Base-by-base conservation (phyloP, 1,140 invertebrate genomes). In the Drosophila trapezifrons region DNA sequence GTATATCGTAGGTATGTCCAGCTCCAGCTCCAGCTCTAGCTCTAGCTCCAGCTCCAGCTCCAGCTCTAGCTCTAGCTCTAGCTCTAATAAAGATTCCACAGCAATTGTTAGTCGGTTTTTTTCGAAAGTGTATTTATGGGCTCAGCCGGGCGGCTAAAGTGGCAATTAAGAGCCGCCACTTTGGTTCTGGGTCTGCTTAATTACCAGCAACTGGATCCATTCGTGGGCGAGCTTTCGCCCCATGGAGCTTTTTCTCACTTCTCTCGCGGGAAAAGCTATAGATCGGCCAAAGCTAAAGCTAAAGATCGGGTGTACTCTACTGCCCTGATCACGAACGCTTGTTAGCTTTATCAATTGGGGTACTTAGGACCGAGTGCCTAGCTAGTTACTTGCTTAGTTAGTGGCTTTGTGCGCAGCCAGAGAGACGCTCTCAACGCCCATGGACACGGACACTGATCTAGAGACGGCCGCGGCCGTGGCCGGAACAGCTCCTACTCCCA, bases 331-430 rank as follows among this genome's bases (percentile, higher is more conserved):
- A 43, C 29, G 29, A 35, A 52, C 7, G 45, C 59, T 65, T 51
- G 56, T 45, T 51, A 60, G 70, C 73, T 76, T 76, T 76, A 76
- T 76, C 73, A 76, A 76, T 76, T 58, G 47, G 52, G 22, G 45
- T 35, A 65, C 52, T 51, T 65, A 35, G 45, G 35, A 20, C 17
- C 8, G 0, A 32, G 17, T 9, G 12, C 6, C 27, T 27, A 42
- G 60, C 29, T 42, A 59, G 56, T 58, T 49, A 47, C 29, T 74
- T 49, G 38, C 37, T 71, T 55, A 73, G 66, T 73, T 71, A 20
- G 67, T 74, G 35, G 35, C 38, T 43, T 65, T 43, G 17, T 52
- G 20, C n/a, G 57, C 20, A 4, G 17, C 7, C 17, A 46, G 54
- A 58, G 12, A 71, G 70, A 74, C 40, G 25, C 60, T 4, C 7